These are phyloP conservation scores for Netelia fuscicornis DNA, from an alignment of 2,888 invertebrate genomes.

Conservation along the genomic window DNA sequence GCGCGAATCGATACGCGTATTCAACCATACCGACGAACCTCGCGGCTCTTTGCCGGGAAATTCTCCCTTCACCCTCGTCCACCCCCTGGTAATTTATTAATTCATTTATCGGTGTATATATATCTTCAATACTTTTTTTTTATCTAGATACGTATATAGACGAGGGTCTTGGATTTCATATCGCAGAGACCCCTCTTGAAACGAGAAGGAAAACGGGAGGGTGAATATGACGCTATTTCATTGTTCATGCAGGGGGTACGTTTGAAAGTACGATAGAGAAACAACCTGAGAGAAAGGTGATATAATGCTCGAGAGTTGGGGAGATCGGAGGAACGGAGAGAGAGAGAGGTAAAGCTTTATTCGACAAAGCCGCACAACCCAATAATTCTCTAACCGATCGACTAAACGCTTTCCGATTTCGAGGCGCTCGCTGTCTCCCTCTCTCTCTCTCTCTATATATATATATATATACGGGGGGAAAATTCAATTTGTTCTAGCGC, in stretches of 20 bases:
- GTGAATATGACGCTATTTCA: slow-evolving; percentile 53
- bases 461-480: slow-evolving; percentile 49
- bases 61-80: slow-evolving; percentile 22
- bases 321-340: background rate
- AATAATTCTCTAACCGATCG: slow-evolving; percentile 76
- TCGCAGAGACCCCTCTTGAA: slow-evolving; percentile 17
- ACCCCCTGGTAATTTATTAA: slow-evolving; percentile 76
- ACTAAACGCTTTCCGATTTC: slow-evolving; percentile 77
- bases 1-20: slow-evolving; percentile 70
- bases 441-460: too few species aligned
- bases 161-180: background rate
- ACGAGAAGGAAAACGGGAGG: slow-evolving; percentile 13
- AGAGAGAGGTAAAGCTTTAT: slow-evolving; percentile 24
- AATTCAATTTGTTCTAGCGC: slow-evolving; percentile 73
- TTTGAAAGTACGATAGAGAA: slow-evolving; percentile 3
- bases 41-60: slow-evolving; percentile 2
- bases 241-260: slow-evolving; percentile 49
- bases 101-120: slow-evolving; percentile 72
- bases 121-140: background rate
- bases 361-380: slow-evolving; percentile 59
- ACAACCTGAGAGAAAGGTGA: slow-evolving; percentile 25
- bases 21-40: slow-evolving; percentile 56
- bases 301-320: background rate
- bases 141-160: slow-evolving; percentile 1
- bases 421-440: slow-evolving; percentile 8